Evolutionary conservation across 2,797 vertebrate genomes (phyloP), one percentile per base, ranked within the genome.

Genomic region (Moxostoma hubbsi): DNA sequence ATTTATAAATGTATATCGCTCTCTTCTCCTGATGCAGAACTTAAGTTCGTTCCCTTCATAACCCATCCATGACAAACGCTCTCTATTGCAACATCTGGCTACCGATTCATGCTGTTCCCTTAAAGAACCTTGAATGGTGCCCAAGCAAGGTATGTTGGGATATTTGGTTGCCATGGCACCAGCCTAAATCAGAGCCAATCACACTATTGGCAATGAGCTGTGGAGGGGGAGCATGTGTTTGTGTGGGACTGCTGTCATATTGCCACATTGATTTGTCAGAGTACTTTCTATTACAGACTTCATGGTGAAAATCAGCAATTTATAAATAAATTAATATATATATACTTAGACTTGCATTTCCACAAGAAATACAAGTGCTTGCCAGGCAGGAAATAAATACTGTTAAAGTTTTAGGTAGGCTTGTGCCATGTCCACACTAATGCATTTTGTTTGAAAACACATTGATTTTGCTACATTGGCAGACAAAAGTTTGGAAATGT

Each of bases 111-210:
- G 90, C 84, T 85, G 85, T 89, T 88, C 89, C 92, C 89, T 86
- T 87, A 87, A 88, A 87, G 87, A 89, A 90, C 90, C 89, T 92
- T 93, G 92, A 93, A 93, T 85, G 83, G 82, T 81, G 83, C 91
- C 91, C 92, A 93, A 92, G 86, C 89, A 88, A 91, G 90, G 91
- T 92, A 93, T 91, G 90, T 89, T 88, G 87, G 88, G 91, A 93
- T 89, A 87, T 88, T 64, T 79, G 86, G 93, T 93, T 93, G 90
- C 92, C 91, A 94, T 94, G 93, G 91, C 87, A 87, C 89, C 92
- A 93, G 91, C 90, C 90, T 86, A 92, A 93, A 92, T 91, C 86
- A 88, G 89, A 90, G 89, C 91, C 92, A 92, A 93, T 90, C 89
- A 90, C 85, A 15, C 84, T 85, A 88, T 85, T 83, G 84, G 84